These are phyloP conservation scores for Andricus quercusramuli DNA, from an alignment of 2,888 invertebrate species.

Conservation along the genomic window DNA sequence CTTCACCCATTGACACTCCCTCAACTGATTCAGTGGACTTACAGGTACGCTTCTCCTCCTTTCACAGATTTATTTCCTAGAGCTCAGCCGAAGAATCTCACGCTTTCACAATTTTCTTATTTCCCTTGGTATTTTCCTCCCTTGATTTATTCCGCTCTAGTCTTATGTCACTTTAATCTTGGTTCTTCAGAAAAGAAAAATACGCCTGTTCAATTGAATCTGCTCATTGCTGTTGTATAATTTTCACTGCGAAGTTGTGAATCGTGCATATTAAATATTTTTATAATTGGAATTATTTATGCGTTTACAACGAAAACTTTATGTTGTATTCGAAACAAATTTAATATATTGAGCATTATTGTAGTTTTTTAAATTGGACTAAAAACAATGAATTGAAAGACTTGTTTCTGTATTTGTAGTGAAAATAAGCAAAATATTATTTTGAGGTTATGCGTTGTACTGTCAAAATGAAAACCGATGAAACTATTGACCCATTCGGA, in stretches of 20 bases:
- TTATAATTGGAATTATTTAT: neutral
- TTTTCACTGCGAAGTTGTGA: neutral
- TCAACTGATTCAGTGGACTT: constrained; percentile 56
- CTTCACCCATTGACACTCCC: constrained; percentile 54
- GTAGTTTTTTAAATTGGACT: neutral
- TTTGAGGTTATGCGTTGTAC: neutral
- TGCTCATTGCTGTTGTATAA: neutral
- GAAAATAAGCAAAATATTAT: neutral
- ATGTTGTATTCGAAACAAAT: neutral
- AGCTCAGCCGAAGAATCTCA: constrained; percentile 14
- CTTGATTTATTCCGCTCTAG: neutral
- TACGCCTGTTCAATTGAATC: neutral
- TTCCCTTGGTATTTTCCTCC: constrained; percentile 4
- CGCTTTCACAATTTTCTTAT: constrained; percentile 32
- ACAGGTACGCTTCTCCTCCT: constrained; percentile 54
- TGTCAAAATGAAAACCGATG: neutral
- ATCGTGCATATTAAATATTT: neutral
- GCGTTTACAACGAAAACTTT: neutral
- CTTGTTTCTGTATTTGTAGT: neutral
- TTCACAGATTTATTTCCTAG: neutral
- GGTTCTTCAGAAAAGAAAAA: neutral
- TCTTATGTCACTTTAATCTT: neutral
- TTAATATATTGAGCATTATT: neutral
- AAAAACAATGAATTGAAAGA: neutral
- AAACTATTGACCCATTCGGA: neutral